Percentiles rank a stretch among this genome's conserved stretches.
These are phyloP conservation scores for Scalopus aquaticus DNA, from an alignment of 2,113 vertebrate genomes.

Conservation along the genomic window DNA sequence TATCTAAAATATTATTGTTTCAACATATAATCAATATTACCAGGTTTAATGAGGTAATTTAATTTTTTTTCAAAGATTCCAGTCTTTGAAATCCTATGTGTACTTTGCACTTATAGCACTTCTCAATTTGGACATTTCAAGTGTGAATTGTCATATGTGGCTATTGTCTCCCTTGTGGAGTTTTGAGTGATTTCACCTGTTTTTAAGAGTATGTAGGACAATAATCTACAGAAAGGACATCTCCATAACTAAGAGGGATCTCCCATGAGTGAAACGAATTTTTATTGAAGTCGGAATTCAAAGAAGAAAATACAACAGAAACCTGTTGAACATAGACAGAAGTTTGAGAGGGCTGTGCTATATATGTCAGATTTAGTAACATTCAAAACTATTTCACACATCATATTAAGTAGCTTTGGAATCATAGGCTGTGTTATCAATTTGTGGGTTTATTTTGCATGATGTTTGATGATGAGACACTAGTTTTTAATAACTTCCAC, in stretches of 20 bases:
- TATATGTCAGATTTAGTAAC: background rate
- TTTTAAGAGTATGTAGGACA: background rate
- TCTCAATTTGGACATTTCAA: background rate
- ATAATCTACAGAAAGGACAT: background rate
- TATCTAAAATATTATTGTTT: slow-evolving; percentile 15
- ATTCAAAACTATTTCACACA: background rate
- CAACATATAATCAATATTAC: background rate
- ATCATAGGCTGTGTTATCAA: background rate
- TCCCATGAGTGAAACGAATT: background rate
- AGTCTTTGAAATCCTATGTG: background rate
- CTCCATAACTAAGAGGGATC: background rate
- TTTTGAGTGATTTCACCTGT: background rate
- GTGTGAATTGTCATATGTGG: background rate
- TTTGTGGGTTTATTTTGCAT: background rate
- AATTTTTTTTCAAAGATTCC: background rate
- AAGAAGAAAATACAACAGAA: background rate
- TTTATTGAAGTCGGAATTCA: background rate
- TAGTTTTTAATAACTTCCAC: background rate
- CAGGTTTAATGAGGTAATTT: background rate
- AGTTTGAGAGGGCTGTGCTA: background rate
- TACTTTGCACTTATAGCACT: background rate
- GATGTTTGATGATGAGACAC: background rate
- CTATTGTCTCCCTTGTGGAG: background rate
- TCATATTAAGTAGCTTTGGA: background rate
- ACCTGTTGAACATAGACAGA: background rate